phyloP scores from a whole-genome alignment of 1,140 invertebrate genomes.

The Teleopsis dalmanni region DNA sequence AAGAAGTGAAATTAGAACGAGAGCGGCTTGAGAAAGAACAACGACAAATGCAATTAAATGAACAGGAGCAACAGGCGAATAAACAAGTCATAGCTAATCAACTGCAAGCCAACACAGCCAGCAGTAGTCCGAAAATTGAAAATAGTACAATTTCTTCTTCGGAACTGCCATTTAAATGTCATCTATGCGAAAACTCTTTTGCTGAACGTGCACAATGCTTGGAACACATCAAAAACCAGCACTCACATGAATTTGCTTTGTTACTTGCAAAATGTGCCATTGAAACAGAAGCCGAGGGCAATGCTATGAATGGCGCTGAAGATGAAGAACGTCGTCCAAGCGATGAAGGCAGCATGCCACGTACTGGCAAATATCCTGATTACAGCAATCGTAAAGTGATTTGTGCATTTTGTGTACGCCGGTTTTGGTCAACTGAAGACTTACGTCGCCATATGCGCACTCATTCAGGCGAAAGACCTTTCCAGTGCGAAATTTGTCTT shows the following conservation, averaged over 20 bases:
- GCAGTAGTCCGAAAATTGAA: not conserved
- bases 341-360: slow-evolving; percentile 9
- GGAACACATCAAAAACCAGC: slow-evolving; percentile 67
- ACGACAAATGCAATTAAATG: slow-evolving; percentile 8
- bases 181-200: slow-evolving; percentile 83
- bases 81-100: slow-evolving; percentile 17
- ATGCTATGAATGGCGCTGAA: slow-evolving; percentile 38
- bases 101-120: slow-evolving; percentile 6
- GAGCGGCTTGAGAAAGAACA: slow-evolving; percentile 16
- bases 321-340: slow-evolving; percentile 49
- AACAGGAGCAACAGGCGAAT: slow-evolving; percentile 18
- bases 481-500: slow-evolving; percentile 68
- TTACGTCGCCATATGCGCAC: slow-evolving; percentile 85
- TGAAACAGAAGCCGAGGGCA: slow-evolving; percentile 50
- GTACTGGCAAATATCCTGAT: slow-evolving; percentile 67
- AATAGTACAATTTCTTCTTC: slow-evolving; percentile 20
- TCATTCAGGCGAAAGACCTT: slow-evolving; percentile 70
- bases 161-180: slow-evolving; percentile 84
- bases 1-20: slow-evolving; percentile 16
- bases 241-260: slow-evolving; percentile 64
- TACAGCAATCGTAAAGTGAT: slow-evolving; percentile 84
- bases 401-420: slow-evolving; percentile 83
- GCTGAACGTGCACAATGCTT: slow-evolving; percentile 68
- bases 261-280: slow-evolving; percentile 72
- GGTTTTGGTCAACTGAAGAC: slow-evolving; percentile 91